A percentile compares a stretch with the other conserved stretches of the same genome.
phyloP scores from a whole-genome alignment of 30 jellyfish, hydroid and myxozoan genomes.

The Hydractinia symbiolongicarpus region DNA sequence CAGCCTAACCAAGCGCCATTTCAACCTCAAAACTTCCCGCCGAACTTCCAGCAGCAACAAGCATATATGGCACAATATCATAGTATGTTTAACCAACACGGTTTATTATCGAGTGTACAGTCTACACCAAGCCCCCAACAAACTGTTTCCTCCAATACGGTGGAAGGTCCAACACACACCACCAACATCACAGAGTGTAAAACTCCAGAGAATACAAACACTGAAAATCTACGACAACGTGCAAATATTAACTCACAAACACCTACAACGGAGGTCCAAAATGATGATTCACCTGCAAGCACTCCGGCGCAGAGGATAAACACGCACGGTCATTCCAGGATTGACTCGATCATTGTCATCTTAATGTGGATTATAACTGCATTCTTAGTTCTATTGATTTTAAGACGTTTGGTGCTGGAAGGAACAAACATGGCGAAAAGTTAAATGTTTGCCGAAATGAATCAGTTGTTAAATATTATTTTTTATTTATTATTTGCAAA shows the following conservation, averaged over 20 bases:
- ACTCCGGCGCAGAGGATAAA: background rate
- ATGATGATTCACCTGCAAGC: background rate
- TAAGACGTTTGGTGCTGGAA: conserved; percentile 73
- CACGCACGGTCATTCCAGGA: conserved; percentile 6
- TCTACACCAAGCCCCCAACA: background rate
- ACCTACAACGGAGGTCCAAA: background rate
- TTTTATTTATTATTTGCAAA: too few species aligned
- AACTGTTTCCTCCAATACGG: background rate
- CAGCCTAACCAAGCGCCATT: too few species aligned
- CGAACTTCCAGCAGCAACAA: too few species aligned
- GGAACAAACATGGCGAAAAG: conserved; percentile 20
- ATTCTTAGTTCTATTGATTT: conserved; percentile 40
- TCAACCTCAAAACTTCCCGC: too few species aligned
- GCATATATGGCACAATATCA: background rate
- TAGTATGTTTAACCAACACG: conserved; percentile 19
- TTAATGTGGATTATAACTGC: conserved; percentile 62
- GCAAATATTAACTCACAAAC: background rate
- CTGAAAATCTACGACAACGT: conserved; percentile 22
- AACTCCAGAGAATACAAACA: background rate
- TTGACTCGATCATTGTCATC: conserved; percentile 20
- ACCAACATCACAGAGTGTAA: background rate
- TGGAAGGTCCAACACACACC: background rate
- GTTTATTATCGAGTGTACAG: background rate
- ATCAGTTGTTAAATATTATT: too few species aligned
- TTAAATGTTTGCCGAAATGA: too few species aligned